Conservation (phyloP, 2,113 vertebrate genomes). For the Labeo catla region DNA sequence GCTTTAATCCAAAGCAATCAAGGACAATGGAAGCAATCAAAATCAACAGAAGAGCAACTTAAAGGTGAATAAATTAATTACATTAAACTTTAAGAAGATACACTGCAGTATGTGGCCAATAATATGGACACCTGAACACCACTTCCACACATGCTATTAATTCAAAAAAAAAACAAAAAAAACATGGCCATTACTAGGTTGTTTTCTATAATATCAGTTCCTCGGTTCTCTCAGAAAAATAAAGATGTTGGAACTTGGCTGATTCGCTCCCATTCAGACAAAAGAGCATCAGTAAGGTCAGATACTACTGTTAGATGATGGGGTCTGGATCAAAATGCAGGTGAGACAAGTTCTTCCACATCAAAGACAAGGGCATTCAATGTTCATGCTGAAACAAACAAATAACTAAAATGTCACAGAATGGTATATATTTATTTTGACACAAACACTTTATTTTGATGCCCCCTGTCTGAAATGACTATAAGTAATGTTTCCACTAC, state of each 20-base stretch:
- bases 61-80: neutral
- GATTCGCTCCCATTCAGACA: neutral
- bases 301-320: neutral
- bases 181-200: neutral
- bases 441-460: neutral
- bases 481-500: too few species aligned
- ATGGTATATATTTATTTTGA: neutral
- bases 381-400: neutral
- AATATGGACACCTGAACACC: neutral
- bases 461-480: too few species aligned
- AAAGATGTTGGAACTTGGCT: too few species aligned
- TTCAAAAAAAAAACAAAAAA: neutral
- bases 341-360: too few species aligned
- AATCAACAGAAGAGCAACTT: too few species aligned
- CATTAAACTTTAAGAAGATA: neutral
- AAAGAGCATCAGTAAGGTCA: neutral
- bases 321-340: too few species aligned
- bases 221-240: neutral
- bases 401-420: neutral
- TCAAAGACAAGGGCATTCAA: too few species aligned
- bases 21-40: too few species aligned
- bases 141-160: neutral
- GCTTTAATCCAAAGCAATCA: too few species aligned
- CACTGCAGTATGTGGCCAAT: neutral
- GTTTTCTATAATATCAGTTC: neutral